These are phyloP conservation scores for Babyrousa celebensis DNA, from an alignment of 2,797 vertebrate species.

Conservation along the genomic window DNA sequence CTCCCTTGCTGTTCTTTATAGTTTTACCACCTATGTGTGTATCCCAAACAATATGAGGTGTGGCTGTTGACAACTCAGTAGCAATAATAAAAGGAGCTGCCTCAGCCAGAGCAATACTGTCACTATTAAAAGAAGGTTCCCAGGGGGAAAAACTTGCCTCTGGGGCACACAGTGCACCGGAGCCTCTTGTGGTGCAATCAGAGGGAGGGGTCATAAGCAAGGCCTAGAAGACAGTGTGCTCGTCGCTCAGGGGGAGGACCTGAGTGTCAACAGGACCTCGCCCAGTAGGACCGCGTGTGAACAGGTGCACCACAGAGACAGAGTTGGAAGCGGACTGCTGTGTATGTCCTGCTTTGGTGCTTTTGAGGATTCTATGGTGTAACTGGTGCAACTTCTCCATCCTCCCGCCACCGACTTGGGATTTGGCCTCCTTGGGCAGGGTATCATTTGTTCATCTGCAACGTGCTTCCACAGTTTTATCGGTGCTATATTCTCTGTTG, in stretches of 20 bases:
- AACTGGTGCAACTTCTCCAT: neutral
- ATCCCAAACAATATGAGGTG: neutral
- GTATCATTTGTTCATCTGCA: neutral
- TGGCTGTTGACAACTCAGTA: conserved; percentile 37
- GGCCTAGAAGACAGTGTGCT: neutral
- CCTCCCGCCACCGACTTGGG: neutral
- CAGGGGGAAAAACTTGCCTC: neutral
- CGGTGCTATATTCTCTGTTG: neutral
- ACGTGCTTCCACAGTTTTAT: neutral
- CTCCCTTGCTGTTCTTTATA: neutral
- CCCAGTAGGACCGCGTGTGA: neutral
- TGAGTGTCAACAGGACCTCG: too few species aligned
- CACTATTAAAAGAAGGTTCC: conserved; percentile 17
- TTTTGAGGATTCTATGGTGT: neutral
- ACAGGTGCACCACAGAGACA: neutral
- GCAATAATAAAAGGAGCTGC: conserved; percentile 18
- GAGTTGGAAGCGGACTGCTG: neutral
- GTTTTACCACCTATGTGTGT: neutral
- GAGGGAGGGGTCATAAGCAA: neutral
- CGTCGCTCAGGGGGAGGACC: neutral
- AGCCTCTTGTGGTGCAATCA: neutral
- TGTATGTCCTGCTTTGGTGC: neutral
- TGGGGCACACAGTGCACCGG: neutral
- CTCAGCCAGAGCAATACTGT: neutral
- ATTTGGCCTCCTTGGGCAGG: neutral